Evolutionary conservation across 2,113 vertebrate species (phyloP), one percentile per base, ranked within the genome.

Genomic region (Empidonax traillii): DNA sequence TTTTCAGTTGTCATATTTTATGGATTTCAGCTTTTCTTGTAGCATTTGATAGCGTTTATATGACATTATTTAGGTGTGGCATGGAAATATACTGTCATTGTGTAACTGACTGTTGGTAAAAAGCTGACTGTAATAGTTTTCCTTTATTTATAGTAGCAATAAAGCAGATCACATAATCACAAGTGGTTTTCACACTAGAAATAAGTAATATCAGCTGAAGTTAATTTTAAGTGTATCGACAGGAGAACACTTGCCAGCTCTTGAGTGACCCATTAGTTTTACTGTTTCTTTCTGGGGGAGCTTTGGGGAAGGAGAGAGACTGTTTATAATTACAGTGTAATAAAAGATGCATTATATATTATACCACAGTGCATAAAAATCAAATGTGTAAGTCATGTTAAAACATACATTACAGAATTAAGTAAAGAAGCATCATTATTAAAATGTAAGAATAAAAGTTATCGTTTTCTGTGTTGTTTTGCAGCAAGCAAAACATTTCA

Each of bases 151-250:
- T 87, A 83, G 72, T 52, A 82, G 78, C 92, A 94, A 76, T 86
- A 87, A 92, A 96, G 76, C 22, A 75, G 67, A 51, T 81, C 79
- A 84, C 71, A 62, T 91, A 87, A 97, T 93, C 39, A 78, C 43
- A 92, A 94, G 72, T 94, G 58, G 33, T 87, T 91, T 94, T 94
- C 86, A 74, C 67, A 84, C 92, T 80, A 81, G 69, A 92, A 94
- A 69, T 87, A 94, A 95, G 51, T 72, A 61, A 81, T 94, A 86
- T 90, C 53, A 72, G 58, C 47, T 95, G 71, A 94, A 95, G 76
- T 74, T 91, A 78, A 87, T 92, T 87, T 92, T 43, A 93, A 58
- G 53, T 47, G 30, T 76, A 87, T 85, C 5, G 9, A 51, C 66
- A 75, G 44, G 59, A 94, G 80, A 90, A 58, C 1, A 2, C 51